Base-by-base conservation (phyloP, 2,113 vertebrate species). In the Xiphophorus hellerii region DNA sequence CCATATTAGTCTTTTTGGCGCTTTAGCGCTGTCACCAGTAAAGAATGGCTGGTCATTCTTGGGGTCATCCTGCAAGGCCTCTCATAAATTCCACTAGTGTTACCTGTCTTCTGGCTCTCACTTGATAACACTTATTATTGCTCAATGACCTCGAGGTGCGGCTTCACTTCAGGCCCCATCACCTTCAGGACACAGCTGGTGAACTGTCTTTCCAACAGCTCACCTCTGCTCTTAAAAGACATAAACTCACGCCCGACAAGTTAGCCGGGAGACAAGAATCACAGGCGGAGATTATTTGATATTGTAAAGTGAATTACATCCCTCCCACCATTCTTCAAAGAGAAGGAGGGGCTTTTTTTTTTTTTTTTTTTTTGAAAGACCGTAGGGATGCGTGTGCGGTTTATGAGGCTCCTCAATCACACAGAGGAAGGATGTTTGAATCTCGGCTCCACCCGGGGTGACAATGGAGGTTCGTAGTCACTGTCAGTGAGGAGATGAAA, bases 41-140 rank as follows among this genome's bases (percentile, higher is more conserved):
- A 93, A 77, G 82, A 89, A 91, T 88, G 66, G 73, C 80, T 10
- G 70, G 66, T 88, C 80, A 68, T 66, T 77, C 84, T 84, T 74
- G 39, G 82, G 88, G 91, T 92, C 88, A 91, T 84, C 86, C 85
- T 82, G 79, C 89, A 88, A 89, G 90, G 84, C 89, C 85, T 62
- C 86, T 88, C 87, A 90, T 93, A 91, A 93, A 93, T 92, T 84
- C 79, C 70, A 58, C 66, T 81, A 61, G 76, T 29, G 80, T 86
- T 88, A 87, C 89, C 85, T 85, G 82, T 92, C 90, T 86, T 73
- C 87, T 81, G 85, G 89, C 84, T 74, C 86, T 76, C 87, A 89
- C 82, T 82, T 89, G 90, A 90, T 93, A 92, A 90, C 91, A 87
- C 83, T 88, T 89, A 93, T 91, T 91, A 92, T 80, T 87, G 83